Conservation (phyloP, 2,113 vertebrate species). For the Muntiacus reevesi region DNA sequence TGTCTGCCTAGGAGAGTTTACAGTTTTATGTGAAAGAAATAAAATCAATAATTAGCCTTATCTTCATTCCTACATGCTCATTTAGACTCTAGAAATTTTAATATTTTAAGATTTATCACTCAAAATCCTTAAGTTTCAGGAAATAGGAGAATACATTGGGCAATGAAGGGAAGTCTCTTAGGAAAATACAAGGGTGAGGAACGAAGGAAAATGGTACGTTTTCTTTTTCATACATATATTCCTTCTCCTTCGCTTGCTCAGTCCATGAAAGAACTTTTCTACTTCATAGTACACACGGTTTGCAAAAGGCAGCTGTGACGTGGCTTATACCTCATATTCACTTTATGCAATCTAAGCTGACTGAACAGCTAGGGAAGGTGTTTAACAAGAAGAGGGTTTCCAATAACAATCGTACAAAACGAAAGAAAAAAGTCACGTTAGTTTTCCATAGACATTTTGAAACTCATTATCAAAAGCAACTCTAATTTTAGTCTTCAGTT, state of each 20-base stretch:
- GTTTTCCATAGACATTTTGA: neutral
- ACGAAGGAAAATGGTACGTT: neutral
- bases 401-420: neutral
- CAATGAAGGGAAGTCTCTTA: neutral
- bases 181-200: neutral
- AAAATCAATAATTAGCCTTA: neutral
- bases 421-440: neutral
- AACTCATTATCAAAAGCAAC: neutral
- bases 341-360: neutral
- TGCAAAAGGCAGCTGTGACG: neutral
- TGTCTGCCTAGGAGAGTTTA: neutral
- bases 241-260: neutral
- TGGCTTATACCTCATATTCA: neutral
- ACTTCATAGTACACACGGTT: neutral
- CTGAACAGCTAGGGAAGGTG: neutral
- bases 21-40: neutral
- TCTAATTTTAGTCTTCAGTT: neutral
- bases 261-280: neutral
- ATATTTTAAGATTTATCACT: neutral
- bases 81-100: neutral
- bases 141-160: neutral
- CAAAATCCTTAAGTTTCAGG: neutral
- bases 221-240: neutral
- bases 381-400: neutral
- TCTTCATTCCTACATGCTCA: neutral